Conservation (phyloP, 1,140 invertebrate genomes). For the Listronotus bonariensis region DNA sequence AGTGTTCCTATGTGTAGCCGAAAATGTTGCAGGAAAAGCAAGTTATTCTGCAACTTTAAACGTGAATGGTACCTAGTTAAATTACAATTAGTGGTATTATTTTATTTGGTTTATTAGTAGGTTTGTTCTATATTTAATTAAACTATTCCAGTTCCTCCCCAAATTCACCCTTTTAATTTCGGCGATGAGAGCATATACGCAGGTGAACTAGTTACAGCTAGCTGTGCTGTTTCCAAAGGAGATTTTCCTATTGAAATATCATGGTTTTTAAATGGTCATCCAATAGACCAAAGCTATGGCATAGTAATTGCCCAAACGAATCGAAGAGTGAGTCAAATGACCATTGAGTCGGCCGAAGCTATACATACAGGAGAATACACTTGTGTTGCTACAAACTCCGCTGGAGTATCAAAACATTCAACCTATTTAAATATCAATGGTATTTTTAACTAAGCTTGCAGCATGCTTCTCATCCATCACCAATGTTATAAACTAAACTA, state of each 20-base stretch:
- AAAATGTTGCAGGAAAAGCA: conserved; percentile 69
- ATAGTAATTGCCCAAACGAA: conserved; percentile 57
- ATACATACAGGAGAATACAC: conserved; percentile 67
- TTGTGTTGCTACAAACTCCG: conserved; percentile 66
- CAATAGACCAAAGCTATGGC: conserved; percentile 51
- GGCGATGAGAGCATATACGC: conserved; percentile 71
- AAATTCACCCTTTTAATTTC: conserved; percentile 72
- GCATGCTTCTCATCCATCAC: not conserved
- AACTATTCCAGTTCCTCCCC: conserved; percentile 64
- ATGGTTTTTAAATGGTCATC: conserved; percentile 65
- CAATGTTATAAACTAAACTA: too few species aligned
- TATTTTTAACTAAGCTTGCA: conserved; percentile 43
- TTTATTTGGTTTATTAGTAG: not conserved
- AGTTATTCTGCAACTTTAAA: conserved; percentile 37
- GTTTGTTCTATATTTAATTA: not conserved
- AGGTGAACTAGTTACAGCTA: conserved; percentile 66
- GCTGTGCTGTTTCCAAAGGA: conserved; percentile 69
- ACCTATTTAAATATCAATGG: conserved; percentile 68
- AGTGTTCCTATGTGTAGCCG: conserved; percentile 73
- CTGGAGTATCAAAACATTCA: conserved; percentile 63
- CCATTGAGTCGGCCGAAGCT: conserved; percentile 63
- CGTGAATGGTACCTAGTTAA: conserved; percentile 37
- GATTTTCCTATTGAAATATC: conserved; percentile 68
- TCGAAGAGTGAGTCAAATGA: conserved; percentile 63
- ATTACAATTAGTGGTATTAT: not conserved